Conservation (phyloP, 2,113 vertebrate genomes). For the Oreocharis arfaki region DNA sequence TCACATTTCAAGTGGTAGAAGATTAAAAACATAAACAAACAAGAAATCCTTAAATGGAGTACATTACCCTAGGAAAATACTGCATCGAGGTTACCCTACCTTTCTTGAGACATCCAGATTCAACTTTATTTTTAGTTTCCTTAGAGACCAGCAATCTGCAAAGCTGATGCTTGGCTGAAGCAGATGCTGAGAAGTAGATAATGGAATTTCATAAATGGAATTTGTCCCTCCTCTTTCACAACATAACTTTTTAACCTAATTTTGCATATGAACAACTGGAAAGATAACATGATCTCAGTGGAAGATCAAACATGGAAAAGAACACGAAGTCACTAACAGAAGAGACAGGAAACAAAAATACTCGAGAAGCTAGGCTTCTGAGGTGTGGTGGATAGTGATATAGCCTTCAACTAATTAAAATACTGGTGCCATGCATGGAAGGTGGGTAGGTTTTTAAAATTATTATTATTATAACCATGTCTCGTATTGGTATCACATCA, state of each 20-base stretch:
- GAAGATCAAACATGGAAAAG: not conserved
- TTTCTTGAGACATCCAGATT: not conserved
- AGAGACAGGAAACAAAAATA: not conserved
- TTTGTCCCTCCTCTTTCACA: not conserved
- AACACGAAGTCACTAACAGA: not conserved
- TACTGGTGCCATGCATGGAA: not conserved
- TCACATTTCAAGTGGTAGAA: not conserved
- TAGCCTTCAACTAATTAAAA: not conserved
- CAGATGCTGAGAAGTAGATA: not conserved
- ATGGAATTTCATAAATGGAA: not conserved
- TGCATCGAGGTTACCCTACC: not conserved
- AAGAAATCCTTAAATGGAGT: not conserved
- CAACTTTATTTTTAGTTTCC: not conserved
- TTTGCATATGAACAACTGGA: not conserved
- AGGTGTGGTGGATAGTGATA: not conserved
- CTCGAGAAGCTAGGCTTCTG: not conserved
- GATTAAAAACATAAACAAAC: not conserved
- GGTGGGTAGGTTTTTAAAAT: rapidly evolving
- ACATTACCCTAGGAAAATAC: not conserved
- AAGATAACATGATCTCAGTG: not conserved
- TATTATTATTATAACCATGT: not conserved
- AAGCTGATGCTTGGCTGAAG: not conserved
- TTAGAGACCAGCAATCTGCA: not conserved
- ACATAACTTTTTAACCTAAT: not conserved
- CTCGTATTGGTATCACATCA: not conserved